These are phyloP conservation scores for Threskiornis aethiopicus DNA, from an alignment of 2,797 vertebrate species.

Conservation along the genomic window DNA sequence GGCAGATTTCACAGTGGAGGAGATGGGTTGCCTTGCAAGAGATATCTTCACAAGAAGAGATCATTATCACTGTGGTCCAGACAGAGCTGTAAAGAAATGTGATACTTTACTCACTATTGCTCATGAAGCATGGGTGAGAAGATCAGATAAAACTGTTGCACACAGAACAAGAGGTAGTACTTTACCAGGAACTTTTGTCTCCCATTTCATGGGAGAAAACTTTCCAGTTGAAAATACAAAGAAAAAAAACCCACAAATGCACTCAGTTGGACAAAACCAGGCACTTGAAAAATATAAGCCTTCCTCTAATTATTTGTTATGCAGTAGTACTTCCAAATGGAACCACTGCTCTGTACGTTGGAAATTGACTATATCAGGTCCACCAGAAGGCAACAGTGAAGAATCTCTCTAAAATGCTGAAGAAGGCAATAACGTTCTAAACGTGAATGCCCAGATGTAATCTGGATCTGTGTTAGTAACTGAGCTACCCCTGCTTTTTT, in stretches of 20 bases:
- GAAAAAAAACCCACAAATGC: neutral
- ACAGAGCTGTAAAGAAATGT: neutral
- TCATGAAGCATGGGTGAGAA: neutral
- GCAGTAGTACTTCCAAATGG: neutral
- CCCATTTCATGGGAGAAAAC: neutral
- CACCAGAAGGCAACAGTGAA: neutral
- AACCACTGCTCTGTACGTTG: neutral
- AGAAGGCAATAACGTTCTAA: neutral
- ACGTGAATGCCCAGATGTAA: neutral
- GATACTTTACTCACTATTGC: conserved; percentile 14
- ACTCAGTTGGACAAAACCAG: neutral
- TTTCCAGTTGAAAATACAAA: neutral
- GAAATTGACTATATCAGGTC: neutral
- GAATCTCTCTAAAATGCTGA: neutral
- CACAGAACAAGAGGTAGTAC: neutral
- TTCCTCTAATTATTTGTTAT: neutral
- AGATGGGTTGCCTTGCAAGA: neutral
- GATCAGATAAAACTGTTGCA: conserved; percentile 19
- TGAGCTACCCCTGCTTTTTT: neutral
- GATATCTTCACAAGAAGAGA: neutral
- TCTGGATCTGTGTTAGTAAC: neutral
- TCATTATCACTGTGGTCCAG: conserved; percentile 38
- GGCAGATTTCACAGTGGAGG: neutral
- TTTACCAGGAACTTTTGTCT: neutral
- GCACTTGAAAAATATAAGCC: neutral